Evolutionary conservation across 2,797 vertebrate genomes (phyloP), one percentile per base, ranked within the genome.

Genomic region (Galago senegalensis): DNA sequence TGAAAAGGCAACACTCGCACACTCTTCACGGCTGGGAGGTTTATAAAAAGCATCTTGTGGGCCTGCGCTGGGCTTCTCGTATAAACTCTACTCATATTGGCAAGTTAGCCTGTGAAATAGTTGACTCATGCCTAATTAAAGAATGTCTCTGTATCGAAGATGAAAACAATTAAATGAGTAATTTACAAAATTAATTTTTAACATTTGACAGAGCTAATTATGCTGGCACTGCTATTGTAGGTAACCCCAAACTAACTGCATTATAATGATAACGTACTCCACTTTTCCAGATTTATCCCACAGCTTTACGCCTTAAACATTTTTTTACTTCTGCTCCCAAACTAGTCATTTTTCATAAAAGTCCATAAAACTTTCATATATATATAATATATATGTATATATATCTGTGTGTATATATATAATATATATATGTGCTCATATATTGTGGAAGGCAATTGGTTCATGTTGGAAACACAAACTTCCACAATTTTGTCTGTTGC

Each of bases 151-250:
- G 40, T 93, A 97, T 85, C 82, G n/a, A 93, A 83, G 86, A 94
- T 67, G 81, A 94, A 97, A 97, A 97, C 89, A 97, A 97, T 96
- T 95, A 95, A 94, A 84, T 94, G 91, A 95, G 69, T 95, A 95
- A 97, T 90, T 93, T 93, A 77, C 87, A 96, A 91, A 96, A 97
- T 94, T 87, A 83, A 80, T 95, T 97, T 94, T 96, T 94, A 94
- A 94, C 87, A 92, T 86, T 93, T 97, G 87, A 56, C 93, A 96
- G 76, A 93, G 69, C 60, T 96, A 88, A 93, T 95, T 93, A 93
- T 95, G 70, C 72, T 0, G 0, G 63, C 58, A 73, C 6, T 76
- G 89, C 89, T 85, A 20, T 84, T 82, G 60, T 53, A 89, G 95
- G 91, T 95, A 88, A 96, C 56, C 46, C n/a, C 3, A 94, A 90